Evolutionary conservation across 2,888 invertebrate species (phyloP).

Genomic region (Hirtodrosophila histrioides): DNA sequence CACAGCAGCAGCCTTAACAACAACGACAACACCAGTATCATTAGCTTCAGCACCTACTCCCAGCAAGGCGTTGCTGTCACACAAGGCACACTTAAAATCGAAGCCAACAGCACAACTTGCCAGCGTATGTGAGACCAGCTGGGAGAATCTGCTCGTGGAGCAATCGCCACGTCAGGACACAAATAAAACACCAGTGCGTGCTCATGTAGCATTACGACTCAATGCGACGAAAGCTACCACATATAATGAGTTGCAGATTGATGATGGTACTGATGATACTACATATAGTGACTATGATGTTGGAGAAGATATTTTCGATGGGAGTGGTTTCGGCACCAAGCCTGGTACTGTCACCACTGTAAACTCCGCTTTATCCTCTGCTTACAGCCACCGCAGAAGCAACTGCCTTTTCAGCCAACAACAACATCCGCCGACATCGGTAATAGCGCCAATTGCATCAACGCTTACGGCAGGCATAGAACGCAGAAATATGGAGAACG

Average conservation of each 20-base stretch:
- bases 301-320: slow-evolving; percentile 63
- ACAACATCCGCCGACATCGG: slow-evolving; percentile 17
- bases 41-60: not conserved
- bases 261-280: slow-evolving; percentile 54
- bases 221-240: not conserved
- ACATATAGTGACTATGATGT: slow-evolving; percentile 31
- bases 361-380: slow-evolving; percentile 19
- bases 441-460: slow-evolving; percentile 25
- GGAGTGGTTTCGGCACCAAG: slow-evolving; percentile 34
- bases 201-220: not conserved
- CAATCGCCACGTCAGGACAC: slow-evolving; percentile 57
- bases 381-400: slow-evolving; percentile 60
- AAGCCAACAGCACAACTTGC: slow-evolving; percentile 82
- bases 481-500: slow-evolving; percentile 67
- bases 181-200: slow-evolving; percentile 21
- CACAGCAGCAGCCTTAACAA: slow-evolving; percentile 1
- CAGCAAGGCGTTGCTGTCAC: slow-evolving; percentile 32
- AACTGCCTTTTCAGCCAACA: slow-evolving; percentile 60
- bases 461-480: slow-evolving; percentile 24
- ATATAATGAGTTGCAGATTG: slow-evolving; percentile 66
- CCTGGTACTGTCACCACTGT: slow-evolving; percentile 39
- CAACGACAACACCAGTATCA: not conserved
- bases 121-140: slow-evolving; percentile 85
- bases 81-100: slow-evolving; percentile 79
- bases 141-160: slow-evolving; percentile 84